Evolutionary conservation across 1,140 invertebrate species (phyloP).

Genomic region (Hylyphantes graminicola): DNA sequence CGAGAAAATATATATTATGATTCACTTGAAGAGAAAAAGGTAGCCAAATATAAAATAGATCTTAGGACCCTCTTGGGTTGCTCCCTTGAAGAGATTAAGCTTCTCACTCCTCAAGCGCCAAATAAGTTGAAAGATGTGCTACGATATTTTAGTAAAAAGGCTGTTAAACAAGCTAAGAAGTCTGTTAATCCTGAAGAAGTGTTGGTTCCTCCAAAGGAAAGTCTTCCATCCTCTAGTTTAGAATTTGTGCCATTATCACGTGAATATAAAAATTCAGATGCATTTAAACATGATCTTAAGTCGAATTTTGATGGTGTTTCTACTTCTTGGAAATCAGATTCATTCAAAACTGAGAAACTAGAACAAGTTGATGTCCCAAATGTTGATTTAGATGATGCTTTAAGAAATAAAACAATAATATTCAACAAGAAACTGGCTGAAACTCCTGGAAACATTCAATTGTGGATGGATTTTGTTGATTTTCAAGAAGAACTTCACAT

Average conservation of each 20-base stretch:
- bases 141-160: conserved; percentile 45
- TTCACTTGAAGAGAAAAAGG: conserved; percentile 43
- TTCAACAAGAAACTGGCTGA: conserved; percentile 68
- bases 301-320: conserved; percentile 41
- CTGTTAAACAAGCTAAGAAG: conserved; percentile 19
- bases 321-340: conserved; percentile 27
- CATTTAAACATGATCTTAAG: not conserved
- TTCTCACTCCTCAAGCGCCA: not conserved
- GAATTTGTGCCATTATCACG: conserved; percentile 20
- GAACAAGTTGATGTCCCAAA: too few relatives aligned
- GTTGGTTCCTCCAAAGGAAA: not conserved
- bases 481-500: conserved; percentile 67
- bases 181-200: not conserved
- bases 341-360: not conserved
- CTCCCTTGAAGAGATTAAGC: not conserved
- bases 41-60: conserved; percentile 47
- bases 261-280: not conserved
- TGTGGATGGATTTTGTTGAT: conserved; percentile 71
- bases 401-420: conserved; percentile 63
- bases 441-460: conserved; percentile 66
- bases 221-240: not conserved
- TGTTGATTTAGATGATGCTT: not conserved
- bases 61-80: conserved; percentile 32
- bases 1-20: conserved; percentile 58
- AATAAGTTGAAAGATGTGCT: not conserved